A percentile compares a stretch with the other conserved stretches of the same genome.
Evolutionary conservation across 2,888 invertebrate genomes (phyloP).

Genomic region (Caenorhabditis virilis): DNA sequence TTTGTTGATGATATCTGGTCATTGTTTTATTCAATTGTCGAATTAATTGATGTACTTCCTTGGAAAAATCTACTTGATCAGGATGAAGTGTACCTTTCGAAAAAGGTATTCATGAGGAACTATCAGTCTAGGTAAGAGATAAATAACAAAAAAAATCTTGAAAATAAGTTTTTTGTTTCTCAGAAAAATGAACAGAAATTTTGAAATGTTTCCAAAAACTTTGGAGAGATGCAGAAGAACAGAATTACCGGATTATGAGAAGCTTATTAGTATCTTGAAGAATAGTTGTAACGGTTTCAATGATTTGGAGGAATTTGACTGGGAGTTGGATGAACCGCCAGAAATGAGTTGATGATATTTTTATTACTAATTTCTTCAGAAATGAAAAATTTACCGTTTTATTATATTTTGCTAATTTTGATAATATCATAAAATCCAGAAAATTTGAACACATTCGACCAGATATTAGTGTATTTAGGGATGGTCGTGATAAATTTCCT

Average conservation of each 20-base stretch:
- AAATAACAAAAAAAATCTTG: no score
- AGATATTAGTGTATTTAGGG: no score
- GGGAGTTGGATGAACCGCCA: slow-evolving; percentile 42
- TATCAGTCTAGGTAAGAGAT: slow-evolving; percentile 19
- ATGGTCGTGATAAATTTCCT: no score
- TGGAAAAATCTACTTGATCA: slow-evolving; percentile 54
- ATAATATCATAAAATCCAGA: no score
- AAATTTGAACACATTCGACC: no score
- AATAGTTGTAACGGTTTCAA: slow-evolving; percentile 20
- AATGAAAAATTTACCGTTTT: no score
- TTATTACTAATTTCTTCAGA: no score
- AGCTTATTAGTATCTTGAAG: slow-evolving; percentile 27
- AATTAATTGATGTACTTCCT: slow-evolving; percentile 60
- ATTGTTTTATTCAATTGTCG: slow-evolving; percentile 58
- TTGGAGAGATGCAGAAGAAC: slow-evolving; percentile 14
- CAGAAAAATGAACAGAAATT: slow-evolving; percentile 26
- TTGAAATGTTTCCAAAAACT: slow-evolving; percentile 19
- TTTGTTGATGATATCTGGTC: slow-evolving; percentile 58
- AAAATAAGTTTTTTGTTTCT: no score
- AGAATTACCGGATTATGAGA: slow-evolving; percentile 36
- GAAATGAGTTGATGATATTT: no score
- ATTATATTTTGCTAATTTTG: no score
- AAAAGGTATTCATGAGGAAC: slow-evolving; percentile 13
- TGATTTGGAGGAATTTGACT: slow-evolving; percentile 38
- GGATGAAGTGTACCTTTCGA: slow-evolving; percentile 52